phyloP scores from a whole-genome alignment of 2,113 vertebrate genomes.

The Sorex araneus region DNA sequence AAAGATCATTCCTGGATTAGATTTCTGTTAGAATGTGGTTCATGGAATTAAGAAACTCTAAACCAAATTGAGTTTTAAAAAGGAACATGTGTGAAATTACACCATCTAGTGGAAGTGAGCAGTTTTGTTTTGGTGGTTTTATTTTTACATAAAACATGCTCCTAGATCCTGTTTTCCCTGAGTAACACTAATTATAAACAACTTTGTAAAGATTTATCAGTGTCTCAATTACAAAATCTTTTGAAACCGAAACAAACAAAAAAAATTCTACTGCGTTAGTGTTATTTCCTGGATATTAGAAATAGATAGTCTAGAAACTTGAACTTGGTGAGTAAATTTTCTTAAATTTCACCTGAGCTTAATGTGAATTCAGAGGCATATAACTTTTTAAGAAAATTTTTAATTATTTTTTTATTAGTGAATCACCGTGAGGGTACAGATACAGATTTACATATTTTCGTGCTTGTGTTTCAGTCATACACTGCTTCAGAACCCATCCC shows the following conservation, averaged over 20 bases:
- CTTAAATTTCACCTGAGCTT: constrained; percentile 47
- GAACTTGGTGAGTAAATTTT: constrained; percentile 14
- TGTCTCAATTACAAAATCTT: no score
- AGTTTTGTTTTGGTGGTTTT: constrained; percentile 62
- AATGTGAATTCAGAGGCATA: neutral
- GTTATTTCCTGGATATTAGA: constrained; percentile 54
- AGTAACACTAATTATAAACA: no score
- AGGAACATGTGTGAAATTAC: constrained; percentile 48
- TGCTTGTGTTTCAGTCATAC: no score
- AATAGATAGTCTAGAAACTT: constrained; percentile 60
- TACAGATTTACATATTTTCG: no score
- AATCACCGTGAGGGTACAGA: no score
- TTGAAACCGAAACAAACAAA: no score
- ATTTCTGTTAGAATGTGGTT: constrained; percentile 42
- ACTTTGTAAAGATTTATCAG: no score
- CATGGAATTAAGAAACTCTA: constrained; percentile 48
- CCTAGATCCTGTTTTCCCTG: no score
- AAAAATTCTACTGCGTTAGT: constrained; percentile 33
- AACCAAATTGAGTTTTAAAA: neutral
- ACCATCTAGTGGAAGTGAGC: constrained; percentile 81
- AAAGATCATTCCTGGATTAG: constrained; percentile 43
- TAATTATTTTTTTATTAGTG: no score
- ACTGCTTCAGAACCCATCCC: no score
- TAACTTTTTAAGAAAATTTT: constrained; percentile 57
- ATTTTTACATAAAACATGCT: constrained; percentile 59